Percentiles rank a stretch among this genome's conserved stretches.
phyloP scores from a whole-genome alignment of 2,797 vertebrate genomes.

The Chelmon rostratus region DNA sequence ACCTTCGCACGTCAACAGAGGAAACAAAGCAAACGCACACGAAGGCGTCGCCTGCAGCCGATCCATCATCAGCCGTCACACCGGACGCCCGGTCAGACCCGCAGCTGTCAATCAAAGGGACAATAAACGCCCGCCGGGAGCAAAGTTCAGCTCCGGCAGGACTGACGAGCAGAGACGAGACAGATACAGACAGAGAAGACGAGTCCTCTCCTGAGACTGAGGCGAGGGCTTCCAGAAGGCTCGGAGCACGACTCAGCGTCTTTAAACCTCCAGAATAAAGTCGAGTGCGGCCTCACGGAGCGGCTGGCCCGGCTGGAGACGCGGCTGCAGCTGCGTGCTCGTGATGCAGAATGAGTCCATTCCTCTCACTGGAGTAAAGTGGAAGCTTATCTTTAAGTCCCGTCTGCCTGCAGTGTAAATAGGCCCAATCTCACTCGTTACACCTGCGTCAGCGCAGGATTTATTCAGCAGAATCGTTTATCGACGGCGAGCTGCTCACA shows the following conservation, averaged over 20 bases:
- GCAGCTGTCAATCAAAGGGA: conserved; percentile 46
- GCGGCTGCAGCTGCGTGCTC: too few relatives aligned
- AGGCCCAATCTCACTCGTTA: not conserved
- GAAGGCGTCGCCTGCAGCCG: conserved; percentile 20
- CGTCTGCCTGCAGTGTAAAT: not conserved
- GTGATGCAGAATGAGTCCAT: too few relatives aligned
- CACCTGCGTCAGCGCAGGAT: not conserved
- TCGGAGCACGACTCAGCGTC: not conserved
- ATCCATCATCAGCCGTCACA: conserved; percentile 38
- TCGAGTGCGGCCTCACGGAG: too few relatives aligned
- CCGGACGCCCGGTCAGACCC: not conserved
- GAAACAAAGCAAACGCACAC: conserved; percentile 10
- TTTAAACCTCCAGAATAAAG: not conserved
- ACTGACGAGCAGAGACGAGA: conserved; percentile 11
- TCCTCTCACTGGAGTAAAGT: not conserved
- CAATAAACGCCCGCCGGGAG: conserved; percentile 26
- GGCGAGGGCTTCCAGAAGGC: not conserved
- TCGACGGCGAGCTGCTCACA: conserved; percentile 5
- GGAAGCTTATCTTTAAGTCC: not conserved
- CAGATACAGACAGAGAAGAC: not conserved
- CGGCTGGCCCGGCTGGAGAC: too few relatives aligned
- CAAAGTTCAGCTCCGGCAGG: conserved; percentile 38
- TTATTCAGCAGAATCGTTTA: not conserved
- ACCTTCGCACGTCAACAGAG: not conserved
- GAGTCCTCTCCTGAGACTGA: conserved; percentile 21